These are phyloP conservation scores for Altica lythri DNA, from an alignment of 2,888 invertebrate species.

Conservation along the genomic window DNA sequence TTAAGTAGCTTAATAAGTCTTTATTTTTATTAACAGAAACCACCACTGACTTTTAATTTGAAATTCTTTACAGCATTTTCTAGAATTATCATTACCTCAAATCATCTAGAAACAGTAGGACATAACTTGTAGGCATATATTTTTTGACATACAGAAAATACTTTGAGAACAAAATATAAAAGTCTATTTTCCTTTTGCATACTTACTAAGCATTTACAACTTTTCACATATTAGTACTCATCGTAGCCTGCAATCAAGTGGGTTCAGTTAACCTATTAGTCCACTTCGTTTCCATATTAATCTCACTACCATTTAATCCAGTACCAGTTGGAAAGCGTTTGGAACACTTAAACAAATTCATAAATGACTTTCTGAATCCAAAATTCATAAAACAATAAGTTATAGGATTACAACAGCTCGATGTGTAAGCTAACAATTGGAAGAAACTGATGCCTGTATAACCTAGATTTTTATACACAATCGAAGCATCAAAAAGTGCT, in stretches of 20 bases:
- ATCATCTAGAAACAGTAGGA: no score
- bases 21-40: no score
- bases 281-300: slow-evolving; percentile 50
- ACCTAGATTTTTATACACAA: slow-evolving; percentile 59
- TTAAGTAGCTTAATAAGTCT: no score
- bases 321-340: slow-evolving; percentile 40
- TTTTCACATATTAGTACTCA: slow-evolving; percentile 9
- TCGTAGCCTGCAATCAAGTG: slow-evolving; percentile 15
- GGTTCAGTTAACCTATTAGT: slow-evolving; percentile 39
- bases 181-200: not conserved
- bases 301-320: slow-evolving; percentile 48
- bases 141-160: no score
- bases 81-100: no score
- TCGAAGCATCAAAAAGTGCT: slow-evolving; percentile 59
- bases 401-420: slow-evolving; percentile 70
- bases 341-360: slow-evolving; percentile 63
- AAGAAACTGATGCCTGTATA: slow-evolving; percentile 61
- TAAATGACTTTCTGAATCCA: slow-evolving; percentile 67
- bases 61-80: no score
- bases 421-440: slow-evolving; percentile 65
- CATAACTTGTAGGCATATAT: no score
- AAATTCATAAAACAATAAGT: slow-evolving; percentile 74
- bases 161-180: no score
- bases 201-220: not conserved
- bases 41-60: no score